Evolutionary conservation across 2,888 invertebrate species (phyloP), one percentile per base, ranked within the genome.

Genomic region (Drosophila ustulata): DNA sequence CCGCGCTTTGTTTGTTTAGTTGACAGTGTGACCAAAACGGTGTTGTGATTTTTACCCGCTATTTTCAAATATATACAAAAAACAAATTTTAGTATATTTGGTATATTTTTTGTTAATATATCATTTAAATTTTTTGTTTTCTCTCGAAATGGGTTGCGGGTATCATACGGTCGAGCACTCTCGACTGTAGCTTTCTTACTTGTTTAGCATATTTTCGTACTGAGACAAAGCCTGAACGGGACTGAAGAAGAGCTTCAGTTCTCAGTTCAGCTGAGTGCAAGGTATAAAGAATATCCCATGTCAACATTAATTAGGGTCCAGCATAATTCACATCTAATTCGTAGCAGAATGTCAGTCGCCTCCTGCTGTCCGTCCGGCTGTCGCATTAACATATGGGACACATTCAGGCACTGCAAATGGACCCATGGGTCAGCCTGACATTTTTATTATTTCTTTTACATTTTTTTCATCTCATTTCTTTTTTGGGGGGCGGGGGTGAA

Each of bases 291-390:
- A 78, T 67, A 82, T 71, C 83, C 83, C 80, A 86, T 88, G 83
- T 88, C 83, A 84, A 86, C 88, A 75, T 80, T 88, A 84, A 84
- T 84, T 84, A 88, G 86, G 83, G 88, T 88, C 73, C 73, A 51
- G 78, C 68, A 75, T 78, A 82, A 80, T 85, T 71, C 80, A 65
- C 81, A 73, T 78, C 79, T 74, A 78, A 79, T 72, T 66, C 85
- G 66, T 34, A 49, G 66, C 65, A 53, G 66, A 56, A 70, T 64
- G 34, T 47, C 55, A n/a, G 43, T 30, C 39, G 26, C 25, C 41
- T 9, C 26, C 13, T 18, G 18, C 11, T 18, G 6, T 13, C 18
- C 39, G 65, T 39, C 50, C 46, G 58, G 46, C 43, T 43, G 57
- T 50, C 63, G 30, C 52, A 68, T 70, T 68, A 70, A 63, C 74